phyloP scores from a whole-genome alignment of 2,797 vertebrate species.

The Avahi laniger region DNA sequence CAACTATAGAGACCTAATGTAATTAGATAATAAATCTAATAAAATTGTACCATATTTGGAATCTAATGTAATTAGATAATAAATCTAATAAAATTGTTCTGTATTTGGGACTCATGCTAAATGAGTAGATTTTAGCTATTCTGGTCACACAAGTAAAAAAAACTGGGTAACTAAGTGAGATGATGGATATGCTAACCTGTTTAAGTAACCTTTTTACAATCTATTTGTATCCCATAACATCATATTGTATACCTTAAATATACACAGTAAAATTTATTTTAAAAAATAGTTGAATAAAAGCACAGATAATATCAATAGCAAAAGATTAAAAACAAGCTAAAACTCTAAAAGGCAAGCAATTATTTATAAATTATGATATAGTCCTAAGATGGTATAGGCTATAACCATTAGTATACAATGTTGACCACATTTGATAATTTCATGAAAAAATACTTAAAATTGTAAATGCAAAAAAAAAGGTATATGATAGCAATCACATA shows the following conservation, averaged over 20 bases:
- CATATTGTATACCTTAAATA: neutral
- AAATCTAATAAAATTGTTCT: neutral
- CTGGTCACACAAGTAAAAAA: neutral
- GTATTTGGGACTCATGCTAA: neutral
- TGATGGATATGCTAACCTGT: neutral
- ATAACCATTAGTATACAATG: neutral
- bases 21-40: too few relatives aligned
- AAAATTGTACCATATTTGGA: too few relatives aligned
- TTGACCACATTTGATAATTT: neutral
- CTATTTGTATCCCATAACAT: neutral
- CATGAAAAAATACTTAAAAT: neutral
- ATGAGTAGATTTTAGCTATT: neutral
- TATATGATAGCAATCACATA: neutral
- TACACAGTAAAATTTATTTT: neutral
- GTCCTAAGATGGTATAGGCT: neutral
- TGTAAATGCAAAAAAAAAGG: neutral
- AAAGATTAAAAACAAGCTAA: neutral
- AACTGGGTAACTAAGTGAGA: neutral
- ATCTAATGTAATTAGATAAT: too few relatives aligned
- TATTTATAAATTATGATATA: neutral
- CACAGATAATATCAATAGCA: neutral
- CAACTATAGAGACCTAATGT: neutral
- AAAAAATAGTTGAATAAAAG: neutral
- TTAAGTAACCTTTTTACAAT: neutral
- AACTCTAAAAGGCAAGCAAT: neutral